A percentile compares a stretch with the other conserved stretches of the same genome.
Conservation (phyloP, 1,140 invertebrate genomes). For the Orius insidiosus region DNA sequence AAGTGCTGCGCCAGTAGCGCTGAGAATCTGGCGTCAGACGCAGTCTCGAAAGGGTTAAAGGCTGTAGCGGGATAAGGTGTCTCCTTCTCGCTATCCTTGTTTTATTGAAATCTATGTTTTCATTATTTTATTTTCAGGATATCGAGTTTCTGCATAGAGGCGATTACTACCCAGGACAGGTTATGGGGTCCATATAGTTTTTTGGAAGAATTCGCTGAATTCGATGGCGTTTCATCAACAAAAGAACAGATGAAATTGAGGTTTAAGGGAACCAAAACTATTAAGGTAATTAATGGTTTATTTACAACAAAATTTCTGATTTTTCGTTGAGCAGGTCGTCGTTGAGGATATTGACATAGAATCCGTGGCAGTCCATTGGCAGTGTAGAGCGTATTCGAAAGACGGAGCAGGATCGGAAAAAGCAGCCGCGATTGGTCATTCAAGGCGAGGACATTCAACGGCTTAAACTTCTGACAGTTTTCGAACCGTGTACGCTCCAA, state of each 20-base stretch:
- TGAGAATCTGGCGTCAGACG: too few relatives aligned
- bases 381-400: slow-evolving; percentile 54
- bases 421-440: slow-evolving; percentile 47
- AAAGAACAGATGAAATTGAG: slow-evolving; percentile 13
- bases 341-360: slow-evolving; percentile 44
- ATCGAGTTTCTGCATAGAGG: slow-evolving; percentile 40
- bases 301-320: background rate
- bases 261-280: slow-evolving; percentile 28
- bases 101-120: slow-evolving; percentile 3
- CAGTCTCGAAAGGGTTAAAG: too few relatives aligned
- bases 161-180: slow-evolving; percentile 61
- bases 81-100: slow-evolving; percentile 25
- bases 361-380: slow-evolving; percentile 60
- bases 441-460: slow-evolving; percentile 55
- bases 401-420: slow-evolving; percentile 35
- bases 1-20: too few relatives aligned
- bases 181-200: slow-evolving; percentile 50
- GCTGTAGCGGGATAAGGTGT: too few relatives aligned
- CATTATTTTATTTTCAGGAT: slow-evolving; percentile 26
- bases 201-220: slow-evolving; percentile 49
- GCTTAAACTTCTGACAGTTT: slow-evolving; percentile 63
- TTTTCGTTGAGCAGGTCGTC: slow-evolving; percentile 24
- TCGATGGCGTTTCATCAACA: slow-evolving; percentile 23
- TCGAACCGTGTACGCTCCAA: slow-evolving; percentile 75
- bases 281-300: slow-evolving; percentile 14